Conservation (phyloP, 2,888 invertebrate species). For the Dermolepida albohirtum region DNA sequence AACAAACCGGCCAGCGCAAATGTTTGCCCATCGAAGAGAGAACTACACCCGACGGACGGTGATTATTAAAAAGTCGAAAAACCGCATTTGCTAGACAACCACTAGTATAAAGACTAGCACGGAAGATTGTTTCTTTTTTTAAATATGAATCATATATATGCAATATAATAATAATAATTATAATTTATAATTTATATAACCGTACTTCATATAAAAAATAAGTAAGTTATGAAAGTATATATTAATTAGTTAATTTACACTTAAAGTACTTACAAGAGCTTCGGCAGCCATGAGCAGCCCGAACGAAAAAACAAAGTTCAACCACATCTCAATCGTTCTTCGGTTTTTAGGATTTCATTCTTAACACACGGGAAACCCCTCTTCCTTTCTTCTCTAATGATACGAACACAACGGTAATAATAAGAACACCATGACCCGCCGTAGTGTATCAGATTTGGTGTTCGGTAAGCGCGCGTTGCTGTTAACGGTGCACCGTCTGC, state of each 20-base stretch:
- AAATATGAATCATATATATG: too few species aligned
- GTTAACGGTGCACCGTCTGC: slow-evolving; percentile 47
- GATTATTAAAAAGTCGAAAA: slow-evolving; percentile 38
- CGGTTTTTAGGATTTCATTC: slow-evolving; percentile 34
- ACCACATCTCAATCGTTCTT: slow-evolving; percentile 46
- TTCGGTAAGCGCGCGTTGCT: slow-evolving; percentile 26
- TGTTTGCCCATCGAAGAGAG: slow-evolving; percentile 31
- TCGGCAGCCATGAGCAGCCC: slow-evolving; percentile 42
- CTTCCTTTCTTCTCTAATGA: slow-evolving; percentile 36
- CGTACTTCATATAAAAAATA: too few species aligned
- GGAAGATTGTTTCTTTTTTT: neutral
- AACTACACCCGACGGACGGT: slow-evolving; percentile 19
- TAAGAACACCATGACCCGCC: slow-evolving; percentile 35
- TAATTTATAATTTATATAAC: too few species aligned
- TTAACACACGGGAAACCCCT: slow-evolving; percentile 36
- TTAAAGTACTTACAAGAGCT: slow-evolving; percentile 45
- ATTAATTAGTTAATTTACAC: slow-evolving; percentile 24
- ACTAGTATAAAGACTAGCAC: neutral
- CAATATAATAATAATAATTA: too few species aligned
- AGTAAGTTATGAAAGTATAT: neutral
- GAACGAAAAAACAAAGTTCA: slow-evolving; percentile 41
- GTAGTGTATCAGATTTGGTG: slow-evolving; percentile 13
- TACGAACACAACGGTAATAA: slow-evolving; percentile 11
- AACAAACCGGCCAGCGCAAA: slow-evolving; percentile 37
- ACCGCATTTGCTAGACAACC: slow-evolving; percentile 30